These are phyloP conservation scores for Ptychodera flava DNA, from an alignment of 35 echinoderm and acorn worm species.

Conservation along the genomic window DNA sequence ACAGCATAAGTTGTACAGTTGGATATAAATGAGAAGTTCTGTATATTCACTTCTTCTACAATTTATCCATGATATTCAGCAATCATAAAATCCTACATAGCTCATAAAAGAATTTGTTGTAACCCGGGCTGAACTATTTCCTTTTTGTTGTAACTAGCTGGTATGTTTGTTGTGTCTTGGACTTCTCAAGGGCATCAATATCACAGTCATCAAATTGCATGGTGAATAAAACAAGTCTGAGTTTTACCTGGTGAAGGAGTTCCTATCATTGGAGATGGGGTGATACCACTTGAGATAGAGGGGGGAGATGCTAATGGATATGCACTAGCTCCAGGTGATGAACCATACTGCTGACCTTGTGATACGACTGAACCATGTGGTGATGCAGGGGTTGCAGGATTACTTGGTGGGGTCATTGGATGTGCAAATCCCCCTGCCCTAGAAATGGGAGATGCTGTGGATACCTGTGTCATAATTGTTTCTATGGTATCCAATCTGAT, in stretches of 20 bases:
- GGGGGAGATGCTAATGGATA: constrained; percentile 92
- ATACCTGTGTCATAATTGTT: constrained; percentile 20
- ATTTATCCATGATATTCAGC: too few species aligned
- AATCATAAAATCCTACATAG: too few species aligned
- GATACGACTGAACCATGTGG: constrained; percentile 87
- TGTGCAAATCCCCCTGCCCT: constrained; percentile 59
- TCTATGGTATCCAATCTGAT: constrained; percentile 64
- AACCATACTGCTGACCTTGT: constrained; percentile 67
- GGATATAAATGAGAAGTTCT: too few species aligned
- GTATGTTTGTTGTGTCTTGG: too few species aligned
- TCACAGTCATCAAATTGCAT: too few species aligned
- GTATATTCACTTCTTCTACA: too few species aligned
- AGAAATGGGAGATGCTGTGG: constrained; percentile 63
- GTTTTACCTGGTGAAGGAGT: constrained; percentile 86
- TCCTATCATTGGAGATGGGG: constrained; percentile 76
- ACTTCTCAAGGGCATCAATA: too few species aligned
- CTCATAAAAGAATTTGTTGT: too few species aligned
- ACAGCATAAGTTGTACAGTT: too few species aligned
- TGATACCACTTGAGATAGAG: constrained; percentile 33
- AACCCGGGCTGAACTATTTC: too few species aligned
- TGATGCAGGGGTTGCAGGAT: constrained; percentile 60
- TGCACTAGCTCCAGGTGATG: constrained; percentile 69
- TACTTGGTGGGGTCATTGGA: constrained; percentile 67
- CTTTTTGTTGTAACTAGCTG: too few species aligned
- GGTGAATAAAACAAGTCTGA: too few species aligned